A percentile compares a stretch with the other conserved stretches of the same genome.
Conservation (phyloP, 2,113 vertebrate species). For the Ia io region DNA sequence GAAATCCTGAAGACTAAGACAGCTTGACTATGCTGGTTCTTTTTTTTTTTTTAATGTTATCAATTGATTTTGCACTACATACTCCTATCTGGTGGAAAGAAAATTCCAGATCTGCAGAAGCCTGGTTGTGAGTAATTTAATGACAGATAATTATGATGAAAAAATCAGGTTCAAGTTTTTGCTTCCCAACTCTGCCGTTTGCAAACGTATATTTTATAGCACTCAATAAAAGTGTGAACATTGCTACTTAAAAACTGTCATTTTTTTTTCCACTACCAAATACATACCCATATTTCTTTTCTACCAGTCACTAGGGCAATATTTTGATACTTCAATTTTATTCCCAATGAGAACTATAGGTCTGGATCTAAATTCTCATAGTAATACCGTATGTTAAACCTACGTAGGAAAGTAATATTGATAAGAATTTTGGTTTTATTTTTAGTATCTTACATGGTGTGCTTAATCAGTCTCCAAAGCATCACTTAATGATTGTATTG, state of each 20-base stretch:
- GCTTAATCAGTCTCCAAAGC: neutral
- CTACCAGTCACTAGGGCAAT: neutral
- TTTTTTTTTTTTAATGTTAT: conserved; percentile 6
- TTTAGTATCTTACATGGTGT: conserved; percentile 30
- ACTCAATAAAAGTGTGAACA: conserved; percentile 62
- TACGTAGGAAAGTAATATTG: conserved; percentile 26
- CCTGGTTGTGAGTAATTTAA: conserved; percentile 15
- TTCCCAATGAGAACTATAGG: conserved; percentile 13
- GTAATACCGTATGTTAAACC: conserved; percentile 45
- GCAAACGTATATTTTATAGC: conserved; percentile 17
- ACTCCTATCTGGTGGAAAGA: neutral
- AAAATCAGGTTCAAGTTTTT: conserved; percentile 54
- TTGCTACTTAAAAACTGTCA: conserved; percentile 22
- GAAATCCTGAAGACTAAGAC: conserved; percentile 71
- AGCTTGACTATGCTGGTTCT: conserved; percentile 64
- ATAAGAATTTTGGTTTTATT: conserved; percentile 57
- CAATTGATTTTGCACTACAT: conserved; percentile 17
- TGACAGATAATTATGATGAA: conserved; percentile 51
- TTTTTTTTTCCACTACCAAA: neutral
- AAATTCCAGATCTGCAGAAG: neutral
- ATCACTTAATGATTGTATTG: neutral
- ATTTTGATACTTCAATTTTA: conserved; percentile 40
- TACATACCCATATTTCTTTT: conserved; percentile 24
- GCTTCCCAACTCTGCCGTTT: conserved; percentile 30
- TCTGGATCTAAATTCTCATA: neutral